Conservation (phyloP, 1,140 invertebrate genomes). For the Brachionus calyciflorus region DNA sequence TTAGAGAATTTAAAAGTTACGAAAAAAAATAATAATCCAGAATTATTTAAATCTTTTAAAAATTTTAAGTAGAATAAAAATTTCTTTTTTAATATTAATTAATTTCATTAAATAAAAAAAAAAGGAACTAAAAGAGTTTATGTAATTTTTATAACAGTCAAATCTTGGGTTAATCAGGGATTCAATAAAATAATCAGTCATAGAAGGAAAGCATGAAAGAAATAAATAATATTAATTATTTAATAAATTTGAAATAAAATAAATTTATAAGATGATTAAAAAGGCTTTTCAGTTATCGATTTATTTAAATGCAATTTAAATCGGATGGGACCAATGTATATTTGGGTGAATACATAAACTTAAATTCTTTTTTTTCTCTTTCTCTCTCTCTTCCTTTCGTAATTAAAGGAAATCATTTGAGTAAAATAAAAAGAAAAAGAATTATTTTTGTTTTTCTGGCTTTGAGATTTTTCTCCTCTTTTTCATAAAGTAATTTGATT, state of each 20-base stretch:
- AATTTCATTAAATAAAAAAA: no score
- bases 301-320: conserved; percentile 9
- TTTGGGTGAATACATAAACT: conserved; percentile 6
- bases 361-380: conserved; percentile 6
- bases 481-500: no score
- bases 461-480: not conserved
- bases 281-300: conserved; percentile 14
- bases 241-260: not conserved
- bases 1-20: no score
- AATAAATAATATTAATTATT: conserved; percentile 23
- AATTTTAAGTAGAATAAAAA: no score
- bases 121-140: no score
- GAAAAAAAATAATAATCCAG: no score
- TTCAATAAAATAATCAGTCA: not conserved
- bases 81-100: no score
- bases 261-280: conserved; percentile 20
- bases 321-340: conserved; percentile 5
- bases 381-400: not conserved
- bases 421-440: conserved; percentile 2
- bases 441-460: not conserved
- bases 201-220: conserved; percentile 22
- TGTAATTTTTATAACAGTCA: no score
- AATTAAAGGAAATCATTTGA: conserved; percentile 38
- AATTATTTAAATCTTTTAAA: no score
- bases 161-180: conserved; percentile 6